Base-by-base conservation (phyloP, 64 coral and sea anemone genomes). In the Hydrozoanthus tunicans region DNA sequence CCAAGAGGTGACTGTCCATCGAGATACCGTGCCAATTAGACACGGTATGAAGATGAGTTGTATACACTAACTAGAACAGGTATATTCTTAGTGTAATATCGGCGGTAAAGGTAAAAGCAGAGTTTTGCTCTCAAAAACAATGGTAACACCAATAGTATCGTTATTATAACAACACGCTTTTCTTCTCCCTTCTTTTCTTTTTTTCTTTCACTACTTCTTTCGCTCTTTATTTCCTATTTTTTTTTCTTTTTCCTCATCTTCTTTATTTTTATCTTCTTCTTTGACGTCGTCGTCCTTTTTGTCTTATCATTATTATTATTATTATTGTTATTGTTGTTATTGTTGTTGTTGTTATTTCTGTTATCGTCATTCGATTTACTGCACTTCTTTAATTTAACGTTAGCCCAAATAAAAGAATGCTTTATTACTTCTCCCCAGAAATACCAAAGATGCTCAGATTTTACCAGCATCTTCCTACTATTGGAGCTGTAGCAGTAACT, bases 401-500 rank as follows among this genome's bases (percentile, higher is more conserved):
- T 5, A 3, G 13, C 75, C 52, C 13, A n/a, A 17, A 32, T 82
- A 1, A 53, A 23, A 3, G 0, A 14, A 17, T 51, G 9, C 23
- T 58, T 24, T 53, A 83, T 53, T 6, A 58, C 23, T 64, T 86
- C 70, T 73, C 26, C 17, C 23, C 69, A 88, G 84, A 51, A 59
- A 88, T 58, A 59, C 70, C 55, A 74, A 73, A 60, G 12, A 27
- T 3, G 54, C 74, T 88, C 58, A 32, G 13, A 59, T 32, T 75
- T 23, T 88, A 75, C 70, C 84, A 88, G 6, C 68, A 27, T 9
- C 69, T 88, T 32, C 55, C 84, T 58, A 88, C 84, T 70, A 23
- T 9, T 59, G 84, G 69, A 73, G 84, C 84, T 56, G 70, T 24
- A 24, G 56, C 84, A 75, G 84, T 88, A 17, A 74, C 84, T n/a